Conservation (phyloP, 2,113 vertebrate genomes). For the Lanius collurio region DNA sequence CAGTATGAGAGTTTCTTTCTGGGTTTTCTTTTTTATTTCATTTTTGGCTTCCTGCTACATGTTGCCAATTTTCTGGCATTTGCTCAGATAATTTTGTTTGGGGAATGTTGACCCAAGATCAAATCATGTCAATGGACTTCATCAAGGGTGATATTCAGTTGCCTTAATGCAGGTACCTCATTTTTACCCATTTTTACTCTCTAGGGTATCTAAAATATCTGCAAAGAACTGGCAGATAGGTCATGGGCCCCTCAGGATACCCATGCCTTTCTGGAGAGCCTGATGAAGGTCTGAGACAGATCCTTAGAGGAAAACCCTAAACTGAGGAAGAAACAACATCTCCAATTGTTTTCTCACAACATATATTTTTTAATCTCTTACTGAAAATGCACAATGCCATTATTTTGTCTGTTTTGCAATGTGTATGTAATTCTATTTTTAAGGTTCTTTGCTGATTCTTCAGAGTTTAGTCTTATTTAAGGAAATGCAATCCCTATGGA, state of each 20-base stretch:
- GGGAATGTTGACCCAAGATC: slow-evolving; percentile 14
- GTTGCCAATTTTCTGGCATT: slow-evolving; percentile 3
- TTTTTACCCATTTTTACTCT: background rate
- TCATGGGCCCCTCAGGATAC: slow-evolving; percentile 1
- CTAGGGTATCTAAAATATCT: background rate
- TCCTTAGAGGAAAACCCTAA: background rate
- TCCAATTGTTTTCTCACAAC: accelerated
- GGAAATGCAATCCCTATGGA: background rate
- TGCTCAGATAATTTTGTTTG: background rate
- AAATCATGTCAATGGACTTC: background rate
- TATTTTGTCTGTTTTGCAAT: background rate
- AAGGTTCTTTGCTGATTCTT: background rate
- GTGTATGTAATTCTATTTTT: background rate
- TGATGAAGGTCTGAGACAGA: background rate
- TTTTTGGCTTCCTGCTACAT: background rate
- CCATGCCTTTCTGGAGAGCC: slow-evolving; percentile 10
- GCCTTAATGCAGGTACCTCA: background rate
- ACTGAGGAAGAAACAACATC: background rate
- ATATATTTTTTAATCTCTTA: background rate
- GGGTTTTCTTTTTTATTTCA: background rate
- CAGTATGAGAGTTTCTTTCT: background rate
- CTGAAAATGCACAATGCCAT: background rate
- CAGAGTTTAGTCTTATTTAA: background rate
- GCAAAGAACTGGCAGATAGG: background rate
- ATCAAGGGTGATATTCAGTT: background rate